Percentiles rank a stretch among this genome's conserved stretches.
These are phyloP conservation scores for Strigamia maritima DNA, from an alignment of 2,888 invertebrate species.

Conservation along the genomic window DNA sequence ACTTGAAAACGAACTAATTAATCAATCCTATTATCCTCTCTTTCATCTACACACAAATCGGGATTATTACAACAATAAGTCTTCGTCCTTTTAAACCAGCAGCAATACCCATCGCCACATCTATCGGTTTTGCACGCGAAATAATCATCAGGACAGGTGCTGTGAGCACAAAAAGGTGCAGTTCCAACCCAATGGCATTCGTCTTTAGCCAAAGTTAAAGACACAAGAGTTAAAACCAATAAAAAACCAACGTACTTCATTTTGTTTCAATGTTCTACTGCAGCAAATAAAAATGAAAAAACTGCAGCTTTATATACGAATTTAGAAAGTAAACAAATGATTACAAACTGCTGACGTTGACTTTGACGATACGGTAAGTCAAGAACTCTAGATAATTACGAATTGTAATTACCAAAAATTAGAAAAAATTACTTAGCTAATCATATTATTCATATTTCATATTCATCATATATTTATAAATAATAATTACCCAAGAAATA, in stretches of 20 bases:
- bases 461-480: no score
- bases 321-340: no score
- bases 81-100: background rate
- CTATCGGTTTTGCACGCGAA: background rate
- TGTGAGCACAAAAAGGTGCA: background rate
- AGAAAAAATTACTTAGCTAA: no score
- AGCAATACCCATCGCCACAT: background rate
- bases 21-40: background rate
- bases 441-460: no score
- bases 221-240: background rate
- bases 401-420: no score
- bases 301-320: background rate
- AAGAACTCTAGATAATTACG: no score
- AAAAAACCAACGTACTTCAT: background rate
- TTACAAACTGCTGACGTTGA: no score
- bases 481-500: no score
- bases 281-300: background rate
- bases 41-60: background rate
- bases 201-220: background rate
- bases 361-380: no score
- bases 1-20: background rate
- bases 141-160: background rate
- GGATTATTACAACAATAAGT: background rate
- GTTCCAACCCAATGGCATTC: background rate
- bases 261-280: background rate